Evolutionary conservation across 2,888 invertebrate species (phyloP).

Genomic region (Lucinisca nassula): DNA sequence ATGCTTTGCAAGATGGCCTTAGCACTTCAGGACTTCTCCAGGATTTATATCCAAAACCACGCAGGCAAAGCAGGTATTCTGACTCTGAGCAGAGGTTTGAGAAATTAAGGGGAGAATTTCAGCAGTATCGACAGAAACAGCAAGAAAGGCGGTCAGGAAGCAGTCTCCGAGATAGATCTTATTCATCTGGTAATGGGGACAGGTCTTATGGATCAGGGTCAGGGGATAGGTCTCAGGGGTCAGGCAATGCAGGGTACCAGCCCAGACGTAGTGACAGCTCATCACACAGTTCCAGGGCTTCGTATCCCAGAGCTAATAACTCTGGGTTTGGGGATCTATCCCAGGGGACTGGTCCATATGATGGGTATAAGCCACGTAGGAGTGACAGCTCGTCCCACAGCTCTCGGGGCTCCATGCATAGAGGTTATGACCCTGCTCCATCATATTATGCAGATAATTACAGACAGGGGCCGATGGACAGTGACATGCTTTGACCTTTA

Average conservation of each 20-base stretch:
- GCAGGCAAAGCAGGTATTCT: constrained; percentile 75
- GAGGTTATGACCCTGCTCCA: constrained; percentile 11
- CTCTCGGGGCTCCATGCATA: background rate
- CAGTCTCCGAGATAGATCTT: background rate
- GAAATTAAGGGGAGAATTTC: constrained; percentile 83
- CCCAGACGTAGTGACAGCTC: constrained; percentile 43
- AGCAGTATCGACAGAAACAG: constrained; percentile 80
- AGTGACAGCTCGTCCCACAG: constrained; percentile 36
- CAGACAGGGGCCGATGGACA: constrained; percentile 73
- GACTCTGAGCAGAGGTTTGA: constrained; percentile 83
- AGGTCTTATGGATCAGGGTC: background rate
- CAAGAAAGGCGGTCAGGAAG: constrained; percentile 49
- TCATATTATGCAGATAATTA: constrained; percentile 47
- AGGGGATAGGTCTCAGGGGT: constrained; percentile 3
- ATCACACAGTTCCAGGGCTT: constrained; percentile 45
- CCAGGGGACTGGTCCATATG: background rate
- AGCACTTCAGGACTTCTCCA: constrained; percentile 69
- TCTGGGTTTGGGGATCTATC: background rate
- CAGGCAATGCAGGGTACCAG: constrained; percentile 14
- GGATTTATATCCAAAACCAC: constrained; percentile 77
- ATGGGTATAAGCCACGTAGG: constrained; percentile 11
- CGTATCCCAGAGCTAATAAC: background rate
- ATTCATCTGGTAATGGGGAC: background rate
- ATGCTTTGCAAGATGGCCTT: constrained; percentile 68
- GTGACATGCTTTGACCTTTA: constrained; percentile 78